These are phyloP conservation scores for Drosophila setifemur DNA, from an alignment of 1,140 invertebrate genomes.

Conservation along the genomic window DNA sequence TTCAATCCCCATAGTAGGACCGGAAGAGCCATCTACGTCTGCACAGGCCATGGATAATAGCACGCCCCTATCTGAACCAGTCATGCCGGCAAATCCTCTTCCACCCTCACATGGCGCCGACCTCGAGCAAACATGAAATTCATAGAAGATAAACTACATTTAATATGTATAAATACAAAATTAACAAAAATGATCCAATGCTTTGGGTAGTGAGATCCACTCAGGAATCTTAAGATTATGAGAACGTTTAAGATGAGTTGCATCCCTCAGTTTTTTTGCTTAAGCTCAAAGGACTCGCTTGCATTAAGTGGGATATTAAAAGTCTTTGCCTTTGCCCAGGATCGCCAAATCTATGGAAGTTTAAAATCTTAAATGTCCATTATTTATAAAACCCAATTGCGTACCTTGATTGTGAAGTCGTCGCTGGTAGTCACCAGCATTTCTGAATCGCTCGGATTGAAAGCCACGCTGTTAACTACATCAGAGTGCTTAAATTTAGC, in stretches of 20 bases:
- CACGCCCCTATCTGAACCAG: neutral
- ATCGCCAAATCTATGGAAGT: slow-evolving; percentile 66
- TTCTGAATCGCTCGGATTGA: slow-evolving; percentile 91
- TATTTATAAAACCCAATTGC: neutral
- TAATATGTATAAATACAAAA: slow-evolving; percentile 34
- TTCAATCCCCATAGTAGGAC: neutral
- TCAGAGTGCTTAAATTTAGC: slow-evolving; percentile 90
- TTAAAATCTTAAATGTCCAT: neutral
- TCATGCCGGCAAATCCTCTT: neutral
- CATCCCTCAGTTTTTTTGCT: slow-evolving; percentile 46
- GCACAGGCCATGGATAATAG: neutral
- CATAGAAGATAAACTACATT: slow-evolving; percentile 10
- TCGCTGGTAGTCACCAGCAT: slow-evolving; percentile 95
- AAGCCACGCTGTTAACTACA: slow-evolving; percentile 94
- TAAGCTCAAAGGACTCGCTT: slow-evolving; percentile 67
- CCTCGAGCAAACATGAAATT: slow-evolving; percentile 8
- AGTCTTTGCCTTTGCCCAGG: slow-evolving; percentile 52
- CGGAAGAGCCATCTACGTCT: slow-evolving; percentile 48
- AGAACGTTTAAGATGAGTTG: slow-evolving; percentile 2
- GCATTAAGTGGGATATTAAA: slow-evolving; percentile 61
- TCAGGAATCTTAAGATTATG: neutral
- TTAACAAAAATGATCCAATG: too few relatives aligned
- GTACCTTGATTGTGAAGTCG: slow-evolving; percentile 88
- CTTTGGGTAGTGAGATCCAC: slow-evolving; percentile 7
- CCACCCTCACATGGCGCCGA: neutral